Percentiles rank a stretch among this genome's conserved stretches.
Conservation (phyloP, 2,797 vertebrate genomes). For the Ara ararauna region DNA sequence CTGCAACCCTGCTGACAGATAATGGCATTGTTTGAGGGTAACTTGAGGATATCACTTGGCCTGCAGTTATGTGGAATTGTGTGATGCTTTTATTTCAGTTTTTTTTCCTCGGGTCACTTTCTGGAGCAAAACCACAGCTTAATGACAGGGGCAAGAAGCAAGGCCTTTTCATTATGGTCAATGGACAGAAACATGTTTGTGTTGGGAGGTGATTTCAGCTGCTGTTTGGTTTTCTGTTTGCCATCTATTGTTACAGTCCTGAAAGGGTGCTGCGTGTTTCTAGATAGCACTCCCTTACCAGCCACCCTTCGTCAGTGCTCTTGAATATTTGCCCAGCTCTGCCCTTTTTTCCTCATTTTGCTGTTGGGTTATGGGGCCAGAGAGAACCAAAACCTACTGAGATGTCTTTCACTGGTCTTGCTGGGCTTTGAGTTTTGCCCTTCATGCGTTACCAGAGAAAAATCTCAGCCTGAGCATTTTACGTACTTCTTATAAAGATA, state of each 20-base stretch:
- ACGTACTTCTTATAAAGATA: neutral
- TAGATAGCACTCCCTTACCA: neutral
- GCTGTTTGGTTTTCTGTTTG: neutral
- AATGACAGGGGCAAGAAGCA: neutral
- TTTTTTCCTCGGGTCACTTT: neutral
- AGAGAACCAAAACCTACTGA: neutral
- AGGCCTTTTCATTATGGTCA: neutral
- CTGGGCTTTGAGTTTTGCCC: neutral
- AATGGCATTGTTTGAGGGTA: neutral
- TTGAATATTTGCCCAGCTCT: neutral
- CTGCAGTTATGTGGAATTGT: neutral
- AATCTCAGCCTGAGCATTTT: neutral
- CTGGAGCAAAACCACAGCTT: neutral
- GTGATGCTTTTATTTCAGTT: neutral
- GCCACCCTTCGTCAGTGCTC: neutral
- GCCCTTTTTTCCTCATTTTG: neutral
- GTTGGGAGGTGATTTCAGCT: neutral
- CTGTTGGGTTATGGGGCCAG: neutral
- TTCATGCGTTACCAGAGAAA: neutral
- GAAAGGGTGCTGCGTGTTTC: neutral
- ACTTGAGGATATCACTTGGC: neutral
- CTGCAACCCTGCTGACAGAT: neutral
- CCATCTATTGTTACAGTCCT: neutral
- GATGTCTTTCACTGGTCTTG: neutral
- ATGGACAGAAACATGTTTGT: neutral